Percentiles rank a stretch among this genome's conserved stretches.
These are phyloP conservation scores for Caenorhabditis sp. DNA, from an alignment of 2,888 invertebrate genomes.

Conservation along the genomic window DNA sequence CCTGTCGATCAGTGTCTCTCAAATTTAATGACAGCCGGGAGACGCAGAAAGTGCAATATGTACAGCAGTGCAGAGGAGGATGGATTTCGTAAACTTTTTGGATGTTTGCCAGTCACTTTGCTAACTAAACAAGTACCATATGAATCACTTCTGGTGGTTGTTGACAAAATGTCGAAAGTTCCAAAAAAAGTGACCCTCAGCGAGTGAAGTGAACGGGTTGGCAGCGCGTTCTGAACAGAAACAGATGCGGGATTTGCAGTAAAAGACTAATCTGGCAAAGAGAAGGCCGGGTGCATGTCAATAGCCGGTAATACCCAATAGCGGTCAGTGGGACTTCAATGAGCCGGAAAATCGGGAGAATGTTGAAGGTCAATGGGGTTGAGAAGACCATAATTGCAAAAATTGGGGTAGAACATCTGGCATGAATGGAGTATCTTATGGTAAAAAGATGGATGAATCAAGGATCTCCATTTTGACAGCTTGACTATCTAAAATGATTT, in stretches of 20 bases:
- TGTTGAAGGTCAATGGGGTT: constrained; percentile 27
- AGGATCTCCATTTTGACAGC: too few species aligned
- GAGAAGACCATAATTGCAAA: constrained; percentile 5
- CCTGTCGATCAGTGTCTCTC: constrained; percentile 23
- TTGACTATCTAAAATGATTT: too few species aligned
- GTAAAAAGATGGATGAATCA: too few species aligned
- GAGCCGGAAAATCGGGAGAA: constrained; percentile 45
- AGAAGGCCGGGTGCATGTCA: background rate
- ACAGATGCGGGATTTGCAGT: constrained; percentile 45
- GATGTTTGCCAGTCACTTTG: constrained; percentile 62
- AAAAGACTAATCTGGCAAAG: constrained; percentile 32
- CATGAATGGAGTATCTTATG: background rate
- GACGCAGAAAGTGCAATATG: constrained; percentile 48
- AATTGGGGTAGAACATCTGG: background rate
- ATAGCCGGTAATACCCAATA: constrained; percentile 19
- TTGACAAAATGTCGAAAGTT: constrained; percentile 26
- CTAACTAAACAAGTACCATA: constrained; percentile 61
- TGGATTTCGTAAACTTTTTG: constrained; percentile 59
- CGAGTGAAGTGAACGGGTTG: constrained; percentile 8
- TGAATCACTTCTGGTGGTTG: constrained; percentile 50
- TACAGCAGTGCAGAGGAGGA: constrained; percentile 44
- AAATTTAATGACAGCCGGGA: constrained; percentile 29
- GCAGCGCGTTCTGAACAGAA: constrained; percentile 15
- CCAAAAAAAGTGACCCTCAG: constrained; percentile 40
- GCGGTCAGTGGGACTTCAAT: constrained; percentile 33